Evolutionary conservation across 2,113 vertebrate genomes (phyloP), one percentile per base, ranked within the genome.

Genomic region (Sylvilagus bachmani): DNA sequence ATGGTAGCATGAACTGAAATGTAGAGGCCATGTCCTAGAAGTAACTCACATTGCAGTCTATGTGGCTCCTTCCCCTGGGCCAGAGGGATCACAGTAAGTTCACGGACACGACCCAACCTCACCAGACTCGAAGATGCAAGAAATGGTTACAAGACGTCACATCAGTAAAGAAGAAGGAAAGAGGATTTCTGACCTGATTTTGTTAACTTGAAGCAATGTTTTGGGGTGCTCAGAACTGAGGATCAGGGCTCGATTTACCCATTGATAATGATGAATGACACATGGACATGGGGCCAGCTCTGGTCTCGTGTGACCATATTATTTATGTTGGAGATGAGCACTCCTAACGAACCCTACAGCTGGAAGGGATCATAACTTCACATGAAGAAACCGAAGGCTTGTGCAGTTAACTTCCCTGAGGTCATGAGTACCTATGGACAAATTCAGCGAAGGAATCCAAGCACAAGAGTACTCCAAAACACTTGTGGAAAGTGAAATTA

Each of bases 221-320:
- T 80, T 49, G 44, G 58, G 82, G 86, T 95, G 83, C 89, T 86
- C 21, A 36, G 74, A 82, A 79, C 27, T 53, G 78, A 94, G 89
- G 79, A 86, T 22, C 73, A 21, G 69, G 49, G 73, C 53, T 89
- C 88, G 5, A 36, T 73, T 75, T 51, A 24, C 64, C 79, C 31
- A 25, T 29, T 2, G 12, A 79, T 89, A 44, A 64, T n/a, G 24
- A 44, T 74, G 82, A 73, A 62, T 77, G 53, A 21, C 73, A 31
- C 55, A 22, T 4, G 12, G 22, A 75, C 69, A 75, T 44, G 24
- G n/a, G 24, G 74, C 74, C 75, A 67, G 25, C 79, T n/a, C 64
- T 36, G 27, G 29, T 61, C 69, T 66, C 92, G 25, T 19, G 77
- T 77, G 69, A 69, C 44, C 88, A 55, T n/a, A 66, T n/a, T 38